These are phyloP conservation scores for Oscheius sp. DNA, from an alignment of 2,888 invertebrate genomes.

Conservation along the genomic window DNA sequence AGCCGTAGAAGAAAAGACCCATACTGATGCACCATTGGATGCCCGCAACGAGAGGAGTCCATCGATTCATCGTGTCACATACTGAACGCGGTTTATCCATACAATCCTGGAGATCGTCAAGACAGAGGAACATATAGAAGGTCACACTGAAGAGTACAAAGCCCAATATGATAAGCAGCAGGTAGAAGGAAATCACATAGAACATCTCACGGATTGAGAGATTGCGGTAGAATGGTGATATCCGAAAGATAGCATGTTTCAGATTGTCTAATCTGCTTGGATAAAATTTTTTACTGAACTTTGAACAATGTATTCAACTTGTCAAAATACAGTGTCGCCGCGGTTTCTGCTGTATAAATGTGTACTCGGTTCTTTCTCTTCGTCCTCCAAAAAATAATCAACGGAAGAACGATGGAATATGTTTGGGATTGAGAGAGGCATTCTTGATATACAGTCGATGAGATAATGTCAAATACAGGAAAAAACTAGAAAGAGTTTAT, in stretches of 20 bases:
- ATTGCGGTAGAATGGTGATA: too few species aligned
- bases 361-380: not conserved
- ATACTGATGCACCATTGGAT: not conserved
- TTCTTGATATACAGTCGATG: not conserved
- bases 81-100: not conserved
- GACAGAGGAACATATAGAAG: not conserved
- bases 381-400: not conserved
- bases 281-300: too few species aligned
- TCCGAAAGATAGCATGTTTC: too few species aligned
- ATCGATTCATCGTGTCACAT: not conserved
- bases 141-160: not conserved
- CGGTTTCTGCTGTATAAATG: not conserved
- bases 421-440: not conserved
- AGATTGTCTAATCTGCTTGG: too few species aligned
- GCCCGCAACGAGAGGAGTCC: not conserved
- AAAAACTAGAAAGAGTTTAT: not conserved
- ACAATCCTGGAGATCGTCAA: not conserved
- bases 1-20: not conserved
- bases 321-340: not conserved
- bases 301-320: not conserved
- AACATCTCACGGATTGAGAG: too few species aligned
- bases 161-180: too few species aligned
- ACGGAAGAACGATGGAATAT: not conserved
- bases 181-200: not conserved
- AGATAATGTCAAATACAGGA: not conserved